A percentile compares a stretch with the other conserved stretches of the same genome.
Conservation (phyloP, 2,888 invertebrate species). For the Epirrhoe tristata region DNA sequence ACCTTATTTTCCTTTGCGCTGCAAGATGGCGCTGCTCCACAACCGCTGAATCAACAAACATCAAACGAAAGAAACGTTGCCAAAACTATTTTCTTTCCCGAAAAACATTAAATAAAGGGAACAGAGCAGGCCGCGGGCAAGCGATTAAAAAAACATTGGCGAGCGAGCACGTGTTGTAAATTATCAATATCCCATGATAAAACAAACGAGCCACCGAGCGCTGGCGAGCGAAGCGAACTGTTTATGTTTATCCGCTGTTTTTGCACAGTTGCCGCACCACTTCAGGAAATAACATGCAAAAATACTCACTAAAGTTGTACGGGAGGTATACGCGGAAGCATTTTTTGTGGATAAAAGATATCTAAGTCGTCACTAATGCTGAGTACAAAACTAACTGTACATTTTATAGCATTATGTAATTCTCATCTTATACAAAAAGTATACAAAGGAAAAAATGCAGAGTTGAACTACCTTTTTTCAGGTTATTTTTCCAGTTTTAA, state of each 20-base stretch:
- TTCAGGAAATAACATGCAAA: conserved; percentile 43
- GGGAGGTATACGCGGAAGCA: background rate
- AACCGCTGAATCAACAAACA: conserved; percentile 36
- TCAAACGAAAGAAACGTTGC: conserved; percentile 33
- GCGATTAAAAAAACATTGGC: conserved; percentile 62
- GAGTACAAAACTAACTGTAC: too few species aligned
- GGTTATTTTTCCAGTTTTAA: conserved; percentile 9
- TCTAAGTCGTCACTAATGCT: background rate
- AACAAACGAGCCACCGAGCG: conserved; percentile 63
- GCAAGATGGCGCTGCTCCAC: conserved; percentile 25
- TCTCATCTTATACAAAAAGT: too few species aligned
- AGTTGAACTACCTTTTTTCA: background rate
- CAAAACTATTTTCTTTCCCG: conserved; percentile 55
- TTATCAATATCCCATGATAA: conserved; percentile 84
- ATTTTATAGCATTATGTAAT: too few species aligned
- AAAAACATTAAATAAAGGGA: conserved; percentile 53
- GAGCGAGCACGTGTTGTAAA: conserved; percentile 70
- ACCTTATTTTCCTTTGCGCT: background rate
- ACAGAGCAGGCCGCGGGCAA: conserved; percentile 54
- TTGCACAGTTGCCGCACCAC: conserved; percentile 60
- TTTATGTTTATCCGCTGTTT: conserved; percentile 74
- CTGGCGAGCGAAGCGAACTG: conserved; percentile 43
- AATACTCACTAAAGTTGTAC: conserved; percentile 10
- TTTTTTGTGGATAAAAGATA: background rate
- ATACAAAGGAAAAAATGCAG: too few species aligned